Evolutionary conservation across 1,140 invertebrate genomes (phyloP), one percentile per base, ranked within the genome.

Genomic region (Leucophenga varia): DNA sequence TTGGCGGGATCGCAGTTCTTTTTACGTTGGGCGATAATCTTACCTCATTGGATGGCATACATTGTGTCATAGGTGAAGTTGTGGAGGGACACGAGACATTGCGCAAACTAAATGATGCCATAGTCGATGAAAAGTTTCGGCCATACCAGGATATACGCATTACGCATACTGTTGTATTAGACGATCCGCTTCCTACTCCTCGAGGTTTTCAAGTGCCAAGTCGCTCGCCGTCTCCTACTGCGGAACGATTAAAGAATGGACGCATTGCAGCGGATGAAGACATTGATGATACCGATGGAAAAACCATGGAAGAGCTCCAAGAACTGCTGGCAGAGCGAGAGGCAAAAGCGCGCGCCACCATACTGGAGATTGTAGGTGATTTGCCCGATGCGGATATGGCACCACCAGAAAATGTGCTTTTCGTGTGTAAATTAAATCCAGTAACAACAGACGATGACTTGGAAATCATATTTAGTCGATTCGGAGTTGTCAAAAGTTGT

Each of bases 351-450:
- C 81, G 95, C 63, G 97, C 97, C 7, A 97, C 96, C 14, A 95
- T 99, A 56, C 79, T 99, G 31, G 96, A 99, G 83, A 98, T 99
- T 79, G 92, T 99, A 25, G 97, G 97, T 1, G 97, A 99, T 78
- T 79, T 99, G 42, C 97, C 95, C 1, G 90, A 97, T 79, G 95
- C 91, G 31, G 96, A 99, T 34, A 90, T 97, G 70, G 93, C 92
- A 16, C 97, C 97, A 1, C 95, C 96, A 7, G 97, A 99, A 79
- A 99, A 99, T 82, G 95, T 99, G 9, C 77, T 99, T 0, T 99
- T 99, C 79, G 93, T 99, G 6, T 99, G 97, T 78, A 99, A 99
- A 81, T 78, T 99, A n/a, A 99, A 99, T 82, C 95, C 97, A 19
- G 95, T 99, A 0, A 99, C 97, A 3, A 95, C 86, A 25, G 95